Percentiles rank a stretch among this genome's conserved stretches.
Evolutionary conservation across 2,113 vertebrate genomes (phyloP).

Genomic region (Acrocephalus kingi): DNA sequence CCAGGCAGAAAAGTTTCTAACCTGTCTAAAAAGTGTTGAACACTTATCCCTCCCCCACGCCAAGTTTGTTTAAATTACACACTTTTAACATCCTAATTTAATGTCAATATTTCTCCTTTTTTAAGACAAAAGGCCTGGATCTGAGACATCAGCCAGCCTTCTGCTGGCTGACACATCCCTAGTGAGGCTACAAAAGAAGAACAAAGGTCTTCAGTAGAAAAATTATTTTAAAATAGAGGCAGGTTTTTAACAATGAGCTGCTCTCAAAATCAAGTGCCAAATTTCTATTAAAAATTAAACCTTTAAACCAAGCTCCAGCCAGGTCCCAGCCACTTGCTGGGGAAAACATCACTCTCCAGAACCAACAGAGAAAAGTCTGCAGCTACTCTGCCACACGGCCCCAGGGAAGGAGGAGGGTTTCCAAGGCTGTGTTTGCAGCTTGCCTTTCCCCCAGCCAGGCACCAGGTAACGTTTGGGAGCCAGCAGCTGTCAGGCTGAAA

Average conservation of each 20-base stretch:
- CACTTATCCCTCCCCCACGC: not conserved
- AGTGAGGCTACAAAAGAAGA: not conserved
- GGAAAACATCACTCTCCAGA: not conserved
- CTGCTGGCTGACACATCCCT: not conserved
- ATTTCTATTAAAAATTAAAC: not conserved
- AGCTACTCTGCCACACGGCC: fast-evolving
- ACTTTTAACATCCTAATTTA: not conserved
- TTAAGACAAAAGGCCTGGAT: not conserved
- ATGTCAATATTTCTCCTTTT: not conserved
- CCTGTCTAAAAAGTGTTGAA: not conserved
- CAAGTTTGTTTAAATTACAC: not conserved
- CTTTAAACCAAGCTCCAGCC: not conserved
- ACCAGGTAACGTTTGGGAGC: not conserved
- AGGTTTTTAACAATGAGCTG: not conserved
- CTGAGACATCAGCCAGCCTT: not conserved
- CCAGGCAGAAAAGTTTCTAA: not conserved
- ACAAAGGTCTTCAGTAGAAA: not conserved
- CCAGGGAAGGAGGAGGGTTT: not conserved
- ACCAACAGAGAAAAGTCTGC: not conserved
- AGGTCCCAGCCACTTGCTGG: not conserved
- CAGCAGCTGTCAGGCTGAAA: not conserved
- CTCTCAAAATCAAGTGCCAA: not conserved
- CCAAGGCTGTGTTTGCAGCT: not conserved
- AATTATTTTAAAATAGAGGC: not conserved
- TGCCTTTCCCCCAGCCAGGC: not conserved